Evolutionary conservation across 2,888 invertebrate genomes (phyloP).

Genomic region (Andricus curvator): DNA sequence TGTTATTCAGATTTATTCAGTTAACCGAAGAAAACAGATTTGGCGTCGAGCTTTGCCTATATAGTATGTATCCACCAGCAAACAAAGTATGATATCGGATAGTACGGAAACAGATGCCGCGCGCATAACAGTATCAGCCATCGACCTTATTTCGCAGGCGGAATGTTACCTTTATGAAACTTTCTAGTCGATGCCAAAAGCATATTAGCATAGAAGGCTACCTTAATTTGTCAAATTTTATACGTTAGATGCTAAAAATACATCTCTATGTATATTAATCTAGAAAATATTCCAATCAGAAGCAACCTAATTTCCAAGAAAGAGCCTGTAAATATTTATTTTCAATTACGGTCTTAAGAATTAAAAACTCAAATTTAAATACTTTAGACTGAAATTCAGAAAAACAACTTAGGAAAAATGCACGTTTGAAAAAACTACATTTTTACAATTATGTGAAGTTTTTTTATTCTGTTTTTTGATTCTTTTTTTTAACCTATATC

Average conservation of each 20-base stretch:
- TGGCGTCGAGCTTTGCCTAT: slow-evolving; percentile 53
- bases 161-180: slow-evolving; percentile 40
- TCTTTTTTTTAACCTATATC: too few relatives aligned
- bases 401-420: too few relatives aligned
- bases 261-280: neutral
- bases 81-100: slow-evolving; percentile 50
- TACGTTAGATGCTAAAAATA: neutral
- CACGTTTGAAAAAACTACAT: too few relatives aligned
- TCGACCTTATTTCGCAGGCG: slow-evolving; percentile 38
- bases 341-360: too few relatives aligned
- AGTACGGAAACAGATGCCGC: slow-evolving; percentile 42
- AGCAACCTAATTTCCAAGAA: neutral
- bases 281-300: neutral
- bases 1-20: slow-evolving; percentile 56
- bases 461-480: too few relatives aligned
- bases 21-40: slow-evolving; percentile 56
- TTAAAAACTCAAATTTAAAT: too few relatives aligned
- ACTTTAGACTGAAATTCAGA: too few relatives aligned
- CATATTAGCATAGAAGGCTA: slow-evolving; percentile 36
- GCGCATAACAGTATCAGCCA: slow-evolving; percentile 37
- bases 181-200: slow-evolving; percentile 37
- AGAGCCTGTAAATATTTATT: neutral
- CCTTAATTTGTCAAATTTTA: slow-evolving; percentile 10
- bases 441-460: too few relatives aligned
- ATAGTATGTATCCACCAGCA: slow-evolving; percentile 43